Base-by-base conservation (phyloP, 2,888 invertebrate species). In the Leptinotarsa rubiginosa region DNA sequence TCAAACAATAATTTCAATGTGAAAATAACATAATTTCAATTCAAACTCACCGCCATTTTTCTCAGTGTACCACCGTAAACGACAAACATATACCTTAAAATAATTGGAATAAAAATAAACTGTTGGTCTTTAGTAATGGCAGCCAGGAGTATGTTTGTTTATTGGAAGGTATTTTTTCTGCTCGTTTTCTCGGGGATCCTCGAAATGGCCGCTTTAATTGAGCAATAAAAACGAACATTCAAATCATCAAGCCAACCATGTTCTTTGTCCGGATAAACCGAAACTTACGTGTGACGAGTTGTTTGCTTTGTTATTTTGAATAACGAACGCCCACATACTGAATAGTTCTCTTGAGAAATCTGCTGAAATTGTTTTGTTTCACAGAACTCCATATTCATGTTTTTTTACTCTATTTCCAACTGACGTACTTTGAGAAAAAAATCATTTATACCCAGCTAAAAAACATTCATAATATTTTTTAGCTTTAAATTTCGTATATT, bases 71-170 rank as follows among this genome's bases (percentile, higher is more conserved):
- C 79, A 79, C 65, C 62, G 72, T 66, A 69, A 80, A 81, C 79
- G 72, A 69, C 76, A 75, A 75, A 78, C 76, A 77, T 67, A 75
- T 76, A 78, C 77, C 78, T 81, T 75, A 79, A 81, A 82, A 81
- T 82, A 82, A 82, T 82, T 82, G 81, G 80, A 77, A 80, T 76
- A 74, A 78, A 75, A 78, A 79, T 79, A 78, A 79, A 78, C 78
- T 71, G 73, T 73, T 69, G 77, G 65, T 69, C 65, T 68, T 66
- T 65, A 69, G 67, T 75, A 75, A 76, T 76, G 75, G 78, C 74
- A 78, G 75, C 75, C 70, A 68, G 67, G 73, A 69, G 75, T 75
- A 72, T 74, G 65, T 71, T 73, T 70, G 67, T 77, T 77, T 74
- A 72, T 73, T 56, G 68, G 72, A n/a, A 62, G 75, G 73, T 71